These are phyloP conservation scores for Typhlichthys subterraneus DNA, from an alignment of 2,797 vertebrate genomes.

Conservation along the genomic window DNA sequence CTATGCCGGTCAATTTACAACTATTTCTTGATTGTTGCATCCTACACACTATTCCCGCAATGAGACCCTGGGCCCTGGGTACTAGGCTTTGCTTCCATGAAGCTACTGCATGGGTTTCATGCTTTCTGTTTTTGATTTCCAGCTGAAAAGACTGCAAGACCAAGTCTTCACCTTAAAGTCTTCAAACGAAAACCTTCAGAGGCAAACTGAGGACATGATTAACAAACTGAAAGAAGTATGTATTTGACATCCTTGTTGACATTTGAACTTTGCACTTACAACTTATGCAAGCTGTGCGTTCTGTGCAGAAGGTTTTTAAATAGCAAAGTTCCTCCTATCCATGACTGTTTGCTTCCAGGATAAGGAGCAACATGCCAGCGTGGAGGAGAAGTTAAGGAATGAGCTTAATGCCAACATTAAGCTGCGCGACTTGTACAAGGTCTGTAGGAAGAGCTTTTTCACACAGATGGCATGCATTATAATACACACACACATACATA, in stretches of 20 bases:
- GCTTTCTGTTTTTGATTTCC: slow-evolving; percentile 20
- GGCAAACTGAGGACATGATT: slow-evolving; percentile 88
- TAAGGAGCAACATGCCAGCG: slow-evolving; percentile 87
- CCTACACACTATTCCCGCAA: too few relatives aligned
- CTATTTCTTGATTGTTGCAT: too few relatives aligned
- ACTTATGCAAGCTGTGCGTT: not conserved
- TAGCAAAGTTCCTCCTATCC: not conserved
- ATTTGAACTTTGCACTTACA: not conserved
- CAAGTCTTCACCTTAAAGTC: slow-evolving; percentile 87
- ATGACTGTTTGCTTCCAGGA: slow-evolving; percentile 68
- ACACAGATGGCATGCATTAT: not conserved
- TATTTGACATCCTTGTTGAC: not conserved
- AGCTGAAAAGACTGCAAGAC: slow-evolving; percentile 89
- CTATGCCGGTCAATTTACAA: too few relatives aligned
- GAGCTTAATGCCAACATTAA: slow-evolving; percentile 96
- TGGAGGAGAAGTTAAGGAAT: slow-evolving; percentile 92
- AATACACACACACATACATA: too few relatives aligned
- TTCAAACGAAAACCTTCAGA: slow-evolving; percentile 89
- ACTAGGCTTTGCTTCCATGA: not conserved
- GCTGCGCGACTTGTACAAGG: slow-evolving; percentile 94
- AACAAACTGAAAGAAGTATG: slow-evolving; percentile 89
- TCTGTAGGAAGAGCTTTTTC: slow-evolving; percentile 45
- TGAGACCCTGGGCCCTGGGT: too few relatives aligned
- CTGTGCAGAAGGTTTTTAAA: not conserved
- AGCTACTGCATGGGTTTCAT: not conserved